These are phyloP conservation scores for Drosophila tanythrix DNA, from an alignment of 2,888 invertebrate genomes.

Conservation along the genomic window DNA sequence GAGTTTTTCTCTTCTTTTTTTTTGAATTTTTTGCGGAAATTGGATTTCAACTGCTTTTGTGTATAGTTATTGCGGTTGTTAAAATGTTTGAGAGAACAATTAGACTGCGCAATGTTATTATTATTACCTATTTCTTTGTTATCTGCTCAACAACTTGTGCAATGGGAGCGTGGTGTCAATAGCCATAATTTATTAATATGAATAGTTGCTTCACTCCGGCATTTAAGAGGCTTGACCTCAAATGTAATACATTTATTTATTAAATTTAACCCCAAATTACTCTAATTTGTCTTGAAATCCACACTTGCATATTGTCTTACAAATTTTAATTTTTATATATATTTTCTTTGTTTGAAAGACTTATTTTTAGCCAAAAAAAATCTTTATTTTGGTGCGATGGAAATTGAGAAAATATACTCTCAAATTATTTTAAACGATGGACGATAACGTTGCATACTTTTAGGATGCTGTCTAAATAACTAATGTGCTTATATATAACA, in stretches of 20 bases:
- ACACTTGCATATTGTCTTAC: neutral
- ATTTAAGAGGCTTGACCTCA: neutral
- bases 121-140: neutral
- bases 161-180: constrained; percentile 10
- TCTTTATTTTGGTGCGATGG: too few species aligned
- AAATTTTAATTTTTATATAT: neutral
- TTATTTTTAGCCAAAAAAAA: neutral
- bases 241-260: too few species aligned
- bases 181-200: constrained; percentile 34
- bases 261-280: neutral
- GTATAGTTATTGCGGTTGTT: constrained; percentile 11
- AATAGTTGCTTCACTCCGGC: constrained; percentile 7
- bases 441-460: constrained; percentile 26
- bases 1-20: constrained; percentile 22
- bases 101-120: constrained; percentile 16
- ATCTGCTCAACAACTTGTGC: neutral
- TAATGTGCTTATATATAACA: neutral
- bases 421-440: neutral
- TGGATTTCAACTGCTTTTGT: constrained; percentile 29
- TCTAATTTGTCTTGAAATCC: neutral
- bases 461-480: neutral
- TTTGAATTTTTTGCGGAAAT: constrained; percentile 39
- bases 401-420: rapidly evolving
- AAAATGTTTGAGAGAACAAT: constrained; percentile 30
- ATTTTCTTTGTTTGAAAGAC: neutral